phyloP scores from a whole-genome alignment of 2,888 invertebrate genomes.

The Tenthredo scrophulariae region DNA sequence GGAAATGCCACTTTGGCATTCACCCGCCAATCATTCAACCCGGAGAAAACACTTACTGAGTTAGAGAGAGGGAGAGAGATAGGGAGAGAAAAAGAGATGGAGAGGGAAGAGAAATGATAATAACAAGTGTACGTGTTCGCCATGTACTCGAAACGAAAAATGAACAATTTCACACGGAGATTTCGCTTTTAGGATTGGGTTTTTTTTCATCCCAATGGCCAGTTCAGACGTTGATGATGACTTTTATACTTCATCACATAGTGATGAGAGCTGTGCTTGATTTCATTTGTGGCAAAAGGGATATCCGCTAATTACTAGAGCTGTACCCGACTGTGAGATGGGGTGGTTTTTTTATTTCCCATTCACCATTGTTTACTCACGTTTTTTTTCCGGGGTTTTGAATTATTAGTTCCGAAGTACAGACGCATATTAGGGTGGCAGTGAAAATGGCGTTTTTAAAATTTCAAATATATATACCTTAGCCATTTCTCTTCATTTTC shows the following conservation, averaged over 20 bases:
- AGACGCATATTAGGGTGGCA: not conserved
- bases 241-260: not conserved
- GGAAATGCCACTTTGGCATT: slow-evolving; percentile 67
- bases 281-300: not conserved
- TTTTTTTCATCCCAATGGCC: not conserved
- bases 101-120: not conserved
- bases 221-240: not conserved
- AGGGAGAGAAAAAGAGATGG: slow-evolving; percentile 20
- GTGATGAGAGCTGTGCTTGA: not conserved
- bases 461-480: not conserved
- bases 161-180: not conserved
- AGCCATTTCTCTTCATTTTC: not conserved
- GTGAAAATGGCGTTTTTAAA: not conserved
- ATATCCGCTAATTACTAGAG: not conserved
- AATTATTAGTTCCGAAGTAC: not conserved
- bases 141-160: not conserved
- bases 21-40: slow-evolving; percentile 66
- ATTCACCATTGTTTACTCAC: not conserved
- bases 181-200: not conserved
- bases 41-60: slow-evolving; percentile 61
- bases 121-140: not conserved
- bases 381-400: not conserved
- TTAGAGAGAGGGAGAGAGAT: slow-evolving; percentile 50
- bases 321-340: not conserved
- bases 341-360: not conserved